Conservation (phyloP, 1,140 invertebrate genomes). For the Parasteatoda tepidariorum region DNA sequence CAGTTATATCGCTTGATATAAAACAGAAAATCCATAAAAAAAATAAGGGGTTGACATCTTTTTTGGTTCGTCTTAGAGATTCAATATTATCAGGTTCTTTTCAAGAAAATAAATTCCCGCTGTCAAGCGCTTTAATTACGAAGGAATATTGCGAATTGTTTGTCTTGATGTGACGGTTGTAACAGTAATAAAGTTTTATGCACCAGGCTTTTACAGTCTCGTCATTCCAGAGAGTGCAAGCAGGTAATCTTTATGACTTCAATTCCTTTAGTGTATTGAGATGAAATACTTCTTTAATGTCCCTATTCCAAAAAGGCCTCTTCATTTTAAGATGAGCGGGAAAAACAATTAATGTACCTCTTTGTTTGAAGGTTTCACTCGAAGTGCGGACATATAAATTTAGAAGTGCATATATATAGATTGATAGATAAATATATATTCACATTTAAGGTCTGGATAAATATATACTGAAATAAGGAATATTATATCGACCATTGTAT, state of each 20-base stretch:
- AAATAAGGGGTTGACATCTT: neutral
- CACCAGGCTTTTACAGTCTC: neutral
- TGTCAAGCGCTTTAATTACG: constrained; percentile 30
- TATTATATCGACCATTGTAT: too few relatives aligned
- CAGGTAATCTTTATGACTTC: constrained; percentile 15
- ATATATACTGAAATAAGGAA: too few relatives aligned
- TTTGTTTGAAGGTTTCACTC: too few relatives aligned
- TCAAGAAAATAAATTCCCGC: constrained; percentile 4
- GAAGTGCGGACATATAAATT: too few relatives aligned
- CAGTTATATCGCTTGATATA: neutral
- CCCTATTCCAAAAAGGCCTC: too few relatives aligned
- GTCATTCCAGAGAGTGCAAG: neutral
- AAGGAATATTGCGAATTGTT: constrained; percentile 30
- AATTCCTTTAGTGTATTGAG: constrained; percentile 1
- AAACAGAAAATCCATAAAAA: neutral
- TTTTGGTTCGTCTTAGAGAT: neutral
- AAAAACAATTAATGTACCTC: too few relatives aligned
- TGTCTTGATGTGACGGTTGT: constrained; percentile 24
- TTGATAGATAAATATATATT: too few relatives aligned
- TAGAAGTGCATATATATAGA: too few relatives aligned
- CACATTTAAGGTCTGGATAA: too few relatives aligned
- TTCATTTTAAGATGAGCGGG: too few relatives aligned
- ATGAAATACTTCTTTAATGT: too few relatives aligned
- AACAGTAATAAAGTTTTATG: constrained; percentile 46
- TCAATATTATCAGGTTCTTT: constrained; percentile 39